These are phyloP conservation scores for Ceratina calcarata DNA, from an alignment of 1,140 invertebrate genomes.

Conservation along the genomic window DNA sequence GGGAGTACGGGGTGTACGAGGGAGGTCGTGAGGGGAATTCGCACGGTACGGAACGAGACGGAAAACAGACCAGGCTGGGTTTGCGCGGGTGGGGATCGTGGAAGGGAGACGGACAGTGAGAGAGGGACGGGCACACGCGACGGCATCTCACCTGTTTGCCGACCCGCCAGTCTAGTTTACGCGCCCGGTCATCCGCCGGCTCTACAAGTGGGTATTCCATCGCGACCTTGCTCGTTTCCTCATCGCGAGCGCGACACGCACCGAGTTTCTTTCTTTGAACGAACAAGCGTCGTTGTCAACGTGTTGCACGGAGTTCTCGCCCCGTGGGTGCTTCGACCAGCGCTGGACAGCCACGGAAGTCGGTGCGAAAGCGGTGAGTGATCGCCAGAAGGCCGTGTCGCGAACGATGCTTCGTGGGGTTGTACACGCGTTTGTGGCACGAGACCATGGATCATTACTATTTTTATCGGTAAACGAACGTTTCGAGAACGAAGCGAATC, in stretches of 20 bases:
- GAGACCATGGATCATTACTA: too few species aligned
- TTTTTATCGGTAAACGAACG: too few species aligned
- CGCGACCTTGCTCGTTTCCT: constrained; percentile 40
- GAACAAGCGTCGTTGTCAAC: too few species aligned
- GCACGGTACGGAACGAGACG: not conserved
- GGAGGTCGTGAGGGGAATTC: not conserved
- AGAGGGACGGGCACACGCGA: constrained; percentile 61
- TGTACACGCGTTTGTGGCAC: too few species aligned
- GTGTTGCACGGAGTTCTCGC: too few species aligned
- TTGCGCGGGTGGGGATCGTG: constrained; percentile 26
- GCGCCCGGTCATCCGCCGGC: constrained; percentile 68
- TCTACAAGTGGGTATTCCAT: constrained; percentile 68
- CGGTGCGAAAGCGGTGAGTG: too few species aligned
- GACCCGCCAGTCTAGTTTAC: constrained; percentile 71
- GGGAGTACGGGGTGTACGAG: constrained; percentile 10
- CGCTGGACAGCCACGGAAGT: too few species aligned
- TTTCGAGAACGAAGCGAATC: too few species aligned
- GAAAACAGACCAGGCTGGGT: constrained; percentile 35
- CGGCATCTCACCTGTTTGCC: constrained; percentile 71
- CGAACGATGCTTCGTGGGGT: too few species aligned
- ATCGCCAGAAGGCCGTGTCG: too few species aligned
- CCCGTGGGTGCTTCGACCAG: too few species aligned
- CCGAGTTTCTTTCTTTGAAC: not conserved
- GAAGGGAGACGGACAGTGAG: constrained; percentile 32
- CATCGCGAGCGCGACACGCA: not conserved